Evolutionary conservation across 2,113 vertebrate species (phyloP).

Genomic region (Gnathonemus longibarbis): DNA sequence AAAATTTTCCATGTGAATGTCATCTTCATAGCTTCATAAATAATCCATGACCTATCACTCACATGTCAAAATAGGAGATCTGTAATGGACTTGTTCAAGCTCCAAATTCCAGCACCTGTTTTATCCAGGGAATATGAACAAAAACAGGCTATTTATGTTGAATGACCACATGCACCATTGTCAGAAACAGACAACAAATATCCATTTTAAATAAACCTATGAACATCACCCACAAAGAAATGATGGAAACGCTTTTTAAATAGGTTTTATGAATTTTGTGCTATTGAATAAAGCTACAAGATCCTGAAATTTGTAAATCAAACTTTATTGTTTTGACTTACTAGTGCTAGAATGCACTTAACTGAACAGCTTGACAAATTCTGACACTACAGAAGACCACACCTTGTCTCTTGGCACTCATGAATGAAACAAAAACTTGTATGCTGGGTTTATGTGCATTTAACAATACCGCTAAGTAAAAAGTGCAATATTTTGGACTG

Average conservation of each 20-base stretch:
- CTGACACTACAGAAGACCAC: neutral
- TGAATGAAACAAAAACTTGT: neutral
- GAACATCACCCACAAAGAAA: neutral
- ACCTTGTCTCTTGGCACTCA: neutral
- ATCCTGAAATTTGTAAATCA: neutral
- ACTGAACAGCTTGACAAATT: neutral
- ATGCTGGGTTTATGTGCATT: neutral
- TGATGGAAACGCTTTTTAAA: neutral
- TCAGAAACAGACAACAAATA: too few relatives aligned
- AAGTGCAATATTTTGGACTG: neutral
- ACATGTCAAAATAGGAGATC: neutral
- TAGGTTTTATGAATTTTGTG: neutral
- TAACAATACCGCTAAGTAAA: neutral
- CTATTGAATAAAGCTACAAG: neutral
- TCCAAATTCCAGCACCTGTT: conserved; percentile 19
- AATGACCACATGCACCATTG: neutral
- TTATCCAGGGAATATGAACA: neutral
- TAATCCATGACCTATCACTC: neutral
- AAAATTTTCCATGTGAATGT: neutral
- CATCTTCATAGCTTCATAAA: conserved; percentile 11
- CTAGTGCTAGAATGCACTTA: neutral
- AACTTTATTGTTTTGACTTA: neutral
- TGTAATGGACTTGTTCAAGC: neutral
- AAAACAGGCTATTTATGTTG: neutral
- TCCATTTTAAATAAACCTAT: neutral